Evolutionary conservation across 1,140 invertebrate species (phyloP).

Genomic region (Teleogryllus occipitalis): DNA sequence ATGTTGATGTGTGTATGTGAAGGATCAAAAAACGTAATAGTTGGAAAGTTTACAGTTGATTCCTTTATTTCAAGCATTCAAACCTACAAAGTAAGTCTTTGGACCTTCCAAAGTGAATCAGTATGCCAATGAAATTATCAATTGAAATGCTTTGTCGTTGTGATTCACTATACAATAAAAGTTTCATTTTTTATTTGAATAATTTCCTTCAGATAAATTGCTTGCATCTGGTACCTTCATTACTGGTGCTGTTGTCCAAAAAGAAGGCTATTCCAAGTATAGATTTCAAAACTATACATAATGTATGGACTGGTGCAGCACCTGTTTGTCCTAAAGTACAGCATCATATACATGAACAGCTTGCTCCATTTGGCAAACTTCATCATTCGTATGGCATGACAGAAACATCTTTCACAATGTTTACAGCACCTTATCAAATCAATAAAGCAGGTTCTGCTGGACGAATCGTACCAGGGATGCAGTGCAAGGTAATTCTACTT

Average conservation of each 20-base stretch:
- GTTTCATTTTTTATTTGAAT: too few relatives aligned
- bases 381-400: conserved; percentile 21
- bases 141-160: too few relatives aligned
- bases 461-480: conserved; percentile 15
- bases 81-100: conserved; percentile 30
- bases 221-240: conserved; percentile 22
- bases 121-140: too few relatives aligned
- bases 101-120: too few relatives aligned
- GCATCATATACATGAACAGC: conserved; percentile 5
- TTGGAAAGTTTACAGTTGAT: conserved; percentile 32
- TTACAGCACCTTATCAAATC: neutral
- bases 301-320: conserved; percentile 17
- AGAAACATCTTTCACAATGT: conserved; percentile 22
- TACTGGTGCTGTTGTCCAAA: conserved; percentile 18
- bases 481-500: conserved; percentile 17
- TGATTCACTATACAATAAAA: too few relatives aligned
- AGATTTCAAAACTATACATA: neutral
- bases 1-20: conserved; percentile 32
- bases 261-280: neutral
- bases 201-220: conserved; percentile 10
- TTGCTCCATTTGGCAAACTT: conserved; percentile 9
- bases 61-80: conserved; percentile 31
- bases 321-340: conserved; percentile 15
- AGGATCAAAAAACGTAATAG: conserved; percentile 31
- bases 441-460: conserved; percentile 18